Conservation (phyloP, 35 echinoderm and acorn worm genomes). For the Hemicentrotus pulcherrimus region DNA sequence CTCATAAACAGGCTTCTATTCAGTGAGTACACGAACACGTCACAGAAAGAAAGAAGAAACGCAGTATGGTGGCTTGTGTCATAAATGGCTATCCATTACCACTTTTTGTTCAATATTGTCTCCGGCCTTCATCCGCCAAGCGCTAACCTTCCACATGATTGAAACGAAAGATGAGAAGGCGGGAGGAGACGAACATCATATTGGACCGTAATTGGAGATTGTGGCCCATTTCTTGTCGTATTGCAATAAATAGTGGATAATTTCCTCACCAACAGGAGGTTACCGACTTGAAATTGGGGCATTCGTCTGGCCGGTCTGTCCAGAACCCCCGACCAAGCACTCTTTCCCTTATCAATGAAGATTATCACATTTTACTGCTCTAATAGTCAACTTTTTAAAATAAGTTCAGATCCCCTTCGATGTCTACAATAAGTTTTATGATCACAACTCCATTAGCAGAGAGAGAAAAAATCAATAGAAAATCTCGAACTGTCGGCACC, state of each 20-base stretch:
- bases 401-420: not conserved
- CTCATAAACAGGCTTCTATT: too few species aligned
- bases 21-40: too few species aligned
- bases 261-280: not conserved
- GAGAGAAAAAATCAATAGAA: not conserved
- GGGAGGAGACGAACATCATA: not conserved
- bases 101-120: not conserved
- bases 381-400: not conserved
- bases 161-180: not conserved
- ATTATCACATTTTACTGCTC: not conserved
- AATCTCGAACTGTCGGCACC: not conserved
- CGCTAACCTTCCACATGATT: not conserved
- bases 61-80: not conserved
- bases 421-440: not conserved
- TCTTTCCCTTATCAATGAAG: not conserved
- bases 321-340: not conserved
- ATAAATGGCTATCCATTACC: not conserved
- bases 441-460: not conserved
- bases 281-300: not conserved
- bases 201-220: conserved; percentile 1
- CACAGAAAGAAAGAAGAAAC: too few species aligned
- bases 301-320: not conserved
- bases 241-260: not conserved
- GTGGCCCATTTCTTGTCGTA: not conserved
- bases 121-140: not conserved